These are phyloP conservation scores for Pseudoips prasinana DNA, from an alignment of 2,888 invertebrate species.

Conservation along the genomic window DNA sequence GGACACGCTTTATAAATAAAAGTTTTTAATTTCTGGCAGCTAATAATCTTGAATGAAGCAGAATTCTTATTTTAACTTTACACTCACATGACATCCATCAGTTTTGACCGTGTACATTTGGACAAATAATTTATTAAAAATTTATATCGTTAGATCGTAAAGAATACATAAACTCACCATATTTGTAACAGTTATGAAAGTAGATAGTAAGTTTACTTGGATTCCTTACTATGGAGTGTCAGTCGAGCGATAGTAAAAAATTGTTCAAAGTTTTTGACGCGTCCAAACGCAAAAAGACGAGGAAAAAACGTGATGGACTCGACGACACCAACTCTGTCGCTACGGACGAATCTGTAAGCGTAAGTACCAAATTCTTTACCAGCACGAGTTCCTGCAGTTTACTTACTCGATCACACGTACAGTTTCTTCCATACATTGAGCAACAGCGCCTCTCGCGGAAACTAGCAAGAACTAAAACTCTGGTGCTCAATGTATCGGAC, in stretches of 20 bases:
- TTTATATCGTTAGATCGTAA: conserved; percentile 38
- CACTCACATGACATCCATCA: conserved; percentile 45
- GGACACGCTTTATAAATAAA: no score
- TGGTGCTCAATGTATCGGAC: no score
- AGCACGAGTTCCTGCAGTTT: no score
- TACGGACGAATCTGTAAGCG: conserved; percentile 61
- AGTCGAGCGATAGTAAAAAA: conserved; percentile 70
- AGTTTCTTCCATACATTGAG: no score
- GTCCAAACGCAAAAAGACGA: conserved; percentile 53
- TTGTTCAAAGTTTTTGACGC: conserved; percentile 69
- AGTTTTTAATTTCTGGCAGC: conserved; percentile 31
- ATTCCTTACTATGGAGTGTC: conserved; percentile 62
- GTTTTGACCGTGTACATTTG: conserved; percentile 48
- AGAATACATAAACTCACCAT: conserved; percentile 29
- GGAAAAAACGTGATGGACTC: conserved; percentile 53
- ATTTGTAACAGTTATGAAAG: conserved; percentile 39
- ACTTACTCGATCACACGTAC: no score
- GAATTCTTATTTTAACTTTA: conserved; percentile 61
- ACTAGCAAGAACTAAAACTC: no score
- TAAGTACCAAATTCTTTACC: no score
- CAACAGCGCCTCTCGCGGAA: no score
- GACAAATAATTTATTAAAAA: conserved; percentile 48
- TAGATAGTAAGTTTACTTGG: conserved; percentile 10
- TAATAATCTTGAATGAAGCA: conserved; percentile 14
- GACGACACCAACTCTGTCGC: conserved; percentile 57